These are phyloP conservation scores for Drosophila setifemur DNA, from an alignment of 1,140 invertebrate species.

Conservation along the genomic window DNA sequence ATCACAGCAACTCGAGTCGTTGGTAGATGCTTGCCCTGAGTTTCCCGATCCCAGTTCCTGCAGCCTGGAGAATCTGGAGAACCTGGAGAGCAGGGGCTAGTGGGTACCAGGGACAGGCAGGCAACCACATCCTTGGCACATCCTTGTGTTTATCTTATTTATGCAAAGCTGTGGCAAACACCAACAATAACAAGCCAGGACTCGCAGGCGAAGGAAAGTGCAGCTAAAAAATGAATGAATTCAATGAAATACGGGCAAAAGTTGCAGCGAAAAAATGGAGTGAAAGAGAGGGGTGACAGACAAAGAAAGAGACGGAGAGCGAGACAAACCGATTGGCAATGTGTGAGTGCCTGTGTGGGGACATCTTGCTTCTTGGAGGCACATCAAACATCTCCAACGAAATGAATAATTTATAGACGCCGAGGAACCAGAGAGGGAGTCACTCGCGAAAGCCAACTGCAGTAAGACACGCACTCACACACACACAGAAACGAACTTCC, in stretches of 20 bases:
- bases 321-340: slow-evolving; percentile 47
- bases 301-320: not conserved
- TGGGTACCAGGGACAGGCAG: too few species aligned
- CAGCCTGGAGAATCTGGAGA: not conserved
- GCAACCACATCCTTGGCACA: slow-evolving; percentile 2
- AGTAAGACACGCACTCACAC: slow-evolving; percentile 8
- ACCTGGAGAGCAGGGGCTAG: not conserved
- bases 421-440: not conserved
- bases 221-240: slow-evolving; percentile 42
- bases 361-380: slow-evolving; percentile 50
- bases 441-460: slow-evolving; percentile 51
- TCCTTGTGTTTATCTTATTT: slow-evolving; percentile 78
- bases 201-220: slow-evolving; percentile 4
- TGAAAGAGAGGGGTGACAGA: not conserved
- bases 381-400: slow-evolving; percentile 80
- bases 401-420: slow-evolving; percentile 80
- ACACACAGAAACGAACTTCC: slow-evolving; percentile 4
- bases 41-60: slow-evolving; percentile 1
- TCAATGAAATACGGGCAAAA: slow-evolving; percentile 57
- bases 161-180: slow-evolving; percentile 78
- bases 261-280: slow-evolving; percentile 39
- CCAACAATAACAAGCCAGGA: slow-evolving; percentile 28
- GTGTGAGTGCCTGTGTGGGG: slow-evolving; percentile 9
- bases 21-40: slow-evolving; percentile 19
- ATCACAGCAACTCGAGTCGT: slow-evolving; percentile 62